Base-by-base conservation (phyloP, 2,797 vertebrate genomes). In the Pampus argenteus region DNA sequence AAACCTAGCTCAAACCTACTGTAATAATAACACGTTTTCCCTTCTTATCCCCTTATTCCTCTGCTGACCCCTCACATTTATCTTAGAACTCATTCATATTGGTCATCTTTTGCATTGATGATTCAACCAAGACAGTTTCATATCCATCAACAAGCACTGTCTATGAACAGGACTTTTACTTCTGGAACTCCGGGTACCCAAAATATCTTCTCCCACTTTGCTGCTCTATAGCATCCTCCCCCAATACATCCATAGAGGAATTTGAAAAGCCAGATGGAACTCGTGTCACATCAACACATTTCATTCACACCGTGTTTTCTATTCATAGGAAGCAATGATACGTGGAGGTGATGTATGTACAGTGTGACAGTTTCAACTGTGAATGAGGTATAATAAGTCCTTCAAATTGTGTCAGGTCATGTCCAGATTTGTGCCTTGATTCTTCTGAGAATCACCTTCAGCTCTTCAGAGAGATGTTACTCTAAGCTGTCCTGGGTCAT, bases 351-450 rank as follows among this genome's bases (percentile, higher is more conserved):
- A 64, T 44, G 38, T 51, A 26, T 29, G 26, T 61, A 22, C 34
- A 55, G 7, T 56, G 26, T 44, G 44, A 62, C 28, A 2, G 17
- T 29, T 50, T 36, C 11, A 42, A 1, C 62, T 59, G 59, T 78
- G 64, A 79, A 58, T 42, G 38, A 67, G 76, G 45, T 40, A 56
- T 62, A 59, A 63, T 62, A 34, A 17, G 47, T 74, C 26, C 7
- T 56, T 50, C 26, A 2, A 66, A 22, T 18, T 15, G 48, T n/a
- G 44, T 79, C 9, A 51, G 77, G 62, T 85, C 67, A 26, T 59
- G 76, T 86, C 79, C 71, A 81, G 42, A 81, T 85, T 68, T 75
- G 82, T 89, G 90, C 87, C 88, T 88, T 89, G 78, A 78, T 83
- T 82, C 75, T 59, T 66, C 66, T 62, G 38, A 52, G 72, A 80